These are phyloP conservation scores for Spinibarbus caldwelli DNA, from an alignment of 2,797 vertebrate species.

Conservation along the genomic window DNA sequence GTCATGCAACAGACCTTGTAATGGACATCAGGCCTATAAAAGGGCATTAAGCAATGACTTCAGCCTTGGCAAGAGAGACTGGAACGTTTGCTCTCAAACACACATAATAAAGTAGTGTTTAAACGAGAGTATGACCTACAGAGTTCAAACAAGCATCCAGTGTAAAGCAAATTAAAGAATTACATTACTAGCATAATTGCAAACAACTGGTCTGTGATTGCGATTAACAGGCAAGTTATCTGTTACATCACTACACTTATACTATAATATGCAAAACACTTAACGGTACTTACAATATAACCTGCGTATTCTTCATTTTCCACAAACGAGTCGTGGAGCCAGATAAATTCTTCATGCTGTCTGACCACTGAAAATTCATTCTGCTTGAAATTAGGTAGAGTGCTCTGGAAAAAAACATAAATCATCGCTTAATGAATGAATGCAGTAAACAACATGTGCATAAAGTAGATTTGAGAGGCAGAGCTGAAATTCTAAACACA, in stretches of 20 bases:
- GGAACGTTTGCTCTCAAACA: background rate
- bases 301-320: constrained; percentile 98
- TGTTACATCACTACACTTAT: background rate
- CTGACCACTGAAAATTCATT: constrained; percentile 98
- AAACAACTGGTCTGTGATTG: background rate
- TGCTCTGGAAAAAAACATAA: constrained; percentile 82
- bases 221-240: background rate
- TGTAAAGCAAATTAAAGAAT: background rate
- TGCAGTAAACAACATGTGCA: background rate
- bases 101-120: constrained; percentile 7
- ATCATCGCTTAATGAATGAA: background rate
- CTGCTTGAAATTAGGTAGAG: constrained; percentile 97
- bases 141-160: background rate
- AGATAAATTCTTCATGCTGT: constrained; percentile 98
- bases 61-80: background rate
- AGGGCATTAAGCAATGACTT: background rate
- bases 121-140: background rate
- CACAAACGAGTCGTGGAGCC: constrained; percentile 98
- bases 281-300: constrained; percentile 88
- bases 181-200: background rate
- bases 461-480: background rate
- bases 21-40: constrained; percentile 9
- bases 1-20: background rate
- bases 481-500: background rate
- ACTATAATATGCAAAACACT: background rate